These are phyloP conservation scores for Blastobasis lacticolella DNA, from an alignment of 2,888 invertebrate genomes.

Conservation along the genomic window DNA sequence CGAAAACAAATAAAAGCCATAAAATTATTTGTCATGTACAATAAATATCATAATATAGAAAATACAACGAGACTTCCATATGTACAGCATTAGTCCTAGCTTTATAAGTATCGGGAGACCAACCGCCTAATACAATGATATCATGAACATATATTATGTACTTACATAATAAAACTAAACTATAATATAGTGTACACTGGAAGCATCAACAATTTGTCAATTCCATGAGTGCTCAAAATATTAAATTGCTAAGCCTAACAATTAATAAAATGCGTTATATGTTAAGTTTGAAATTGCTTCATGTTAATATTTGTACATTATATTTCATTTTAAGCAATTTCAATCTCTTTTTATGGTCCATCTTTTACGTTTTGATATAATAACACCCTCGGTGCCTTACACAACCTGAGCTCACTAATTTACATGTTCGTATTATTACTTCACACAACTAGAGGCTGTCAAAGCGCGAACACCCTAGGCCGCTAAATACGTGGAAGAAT, in stretches of 20 bases:
- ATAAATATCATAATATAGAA: too few relatives aligned
- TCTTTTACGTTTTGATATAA: slow-evolving; percentile 69
- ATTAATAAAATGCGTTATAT: slow-evolving; percentile 37
- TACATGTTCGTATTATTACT: slow-evolving; percentile 1
- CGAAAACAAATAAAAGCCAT: too few relatives aligned
- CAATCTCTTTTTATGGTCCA: slow-evolving; percentile 55
- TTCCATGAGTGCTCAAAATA: slow-evolving; percentile 65
- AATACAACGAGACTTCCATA: too few relatives aligned
- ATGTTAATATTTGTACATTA: slow-evolving; percentile 1
- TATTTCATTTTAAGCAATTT: slow-evolving; percentile 28
- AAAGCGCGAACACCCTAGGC: slow-evolving; percentile 19
- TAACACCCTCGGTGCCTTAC: slow-evolving; percentile 46
- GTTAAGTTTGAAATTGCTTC: slow-evolving; percentile 42
- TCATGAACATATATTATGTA: too few relatives aligned
- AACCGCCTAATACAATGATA: too few relatives aligned
- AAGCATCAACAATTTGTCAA: slow-evolving; percentile 67
- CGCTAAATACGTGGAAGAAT: slow-evolving; percentile 26
- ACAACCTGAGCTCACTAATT: slow-evolving; percentile 48
- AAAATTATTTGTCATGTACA: too few relatives aligned
- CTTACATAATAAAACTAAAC: too few relatives aligned
- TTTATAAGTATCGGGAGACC: too few relatives aligned
- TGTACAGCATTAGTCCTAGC: too few relatives aligned
- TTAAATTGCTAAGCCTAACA: slow-evolving; percentile 51
- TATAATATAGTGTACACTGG: slow-evolving; percentile 23
- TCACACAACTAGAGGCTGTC: slow-evolving; percentile 14